Evolutionary conservation across 2,888 invertebrate species (phyloP).

Genomic region (Erebia aethiops): DNA sequence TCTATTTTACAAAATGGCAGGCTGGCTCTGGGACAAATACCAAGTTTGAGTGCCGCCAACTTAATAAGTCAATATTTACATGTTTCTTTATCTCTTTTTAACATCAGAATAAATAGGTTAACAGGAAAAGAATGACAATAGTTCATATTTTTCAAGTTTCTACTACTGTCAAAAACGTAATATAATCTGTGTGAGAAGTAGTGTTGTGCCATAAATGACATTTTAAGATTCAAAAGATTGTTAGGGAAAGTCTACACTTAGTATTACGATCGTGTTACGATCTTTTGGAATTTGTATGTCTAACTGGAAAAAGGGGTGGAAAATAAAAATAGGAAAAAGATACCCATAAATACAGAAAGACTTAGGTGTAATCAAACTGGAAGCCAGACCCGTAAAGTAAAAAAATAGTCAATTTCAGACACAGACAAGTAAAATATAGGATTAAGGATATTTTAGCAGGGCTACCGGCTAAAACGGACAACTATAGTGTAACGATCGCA

Average conservation of each 20-base stretch:
- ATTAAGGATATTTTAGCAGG: no score
- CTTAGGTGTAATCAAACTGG: no score
- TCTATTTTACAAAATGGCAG: conserved; percentile 84
- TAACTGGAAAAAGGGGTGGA: no score
- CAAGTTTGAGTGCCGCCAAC: conserved; percentile 71
- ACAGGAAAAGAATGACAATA: conserved; percentile 49
- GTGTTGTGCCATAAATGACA: not conserved
- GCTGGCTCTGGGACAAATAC: conserved; percentile 74
- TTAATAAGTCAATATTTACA: conserved; percentile 55
- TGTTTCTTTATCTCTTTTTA: conserved; percentile 49
- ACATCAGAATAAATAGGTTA: conserved; percentile 18
- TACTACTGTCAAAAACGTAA: conserved; percentile 61
- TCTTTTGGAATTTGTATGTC: no score
- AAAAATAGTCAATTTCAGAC: no score
- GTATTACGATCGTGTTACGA: no score
- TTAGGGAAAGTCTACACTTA: not conserved
- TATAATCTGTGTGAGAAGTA: conserved; percentile 42
- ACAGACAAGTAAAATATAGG: no score
- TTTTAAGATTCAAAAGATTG: not conserved
- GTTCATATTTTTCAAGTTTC: conserved; percentile 54
- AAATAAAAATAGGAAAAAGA: no score
- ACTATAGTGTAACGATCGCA: no score
- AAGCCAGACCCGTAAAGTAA: no score
- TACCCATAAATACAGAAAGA: no score
- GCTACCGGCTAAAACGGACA: no score